Percentiles rank a stretch among this genome's conserved stretches.
Evolutionary conservation across 35 echinoderm and acorn worm genomes (phyloP).

Genomic region (Chiridota heheva): DNA sequence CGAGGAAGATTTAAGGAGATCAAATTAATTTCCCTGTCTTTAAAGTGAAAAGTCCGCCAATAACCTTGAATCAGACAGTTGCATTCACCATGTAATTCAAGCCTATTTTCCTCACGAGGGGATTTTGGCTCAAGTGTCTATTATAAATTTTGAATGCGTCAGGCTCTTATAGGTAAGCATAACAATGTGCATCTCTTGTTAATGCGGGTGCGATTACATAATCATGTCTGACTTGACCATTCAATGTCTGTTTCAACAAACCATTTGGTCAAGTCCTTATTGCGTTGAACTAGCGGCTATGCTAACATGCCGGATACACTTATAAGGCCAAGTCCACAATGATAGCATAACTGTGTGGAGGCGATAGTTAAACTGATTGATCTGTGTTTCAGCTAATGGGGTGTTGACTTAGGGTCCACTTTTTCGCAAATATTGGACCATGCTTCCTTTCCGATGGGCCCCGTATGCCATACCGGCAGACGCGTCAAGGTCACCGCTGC

Average conservation of each 20-base stretch:
- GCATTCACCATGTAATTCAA: constrained; percentile 36
- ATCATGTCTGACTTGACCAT: constrained; percentile 5
- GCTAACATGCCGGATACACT: constrained; percentile 32
- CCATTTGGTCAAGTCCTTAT: not conserved
- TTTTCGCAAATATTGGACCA: not conserved
- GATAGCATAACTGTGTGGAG: constrained; percentile 11
- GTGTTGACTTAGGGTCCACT: not conserved
- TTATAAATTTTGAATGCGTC: constrained; percentile 2
- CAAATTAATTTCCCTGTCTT: not conserved
- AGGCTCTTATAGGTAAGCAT: not conserved
- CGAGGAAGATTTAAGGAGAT: constrained; percentile 22
- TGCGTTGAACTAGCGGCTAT: constrained; percentile 37
- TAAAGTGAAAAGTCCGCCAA: constrained; percentile 26
- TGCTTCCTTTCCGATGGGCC: constrained; percentile 42
- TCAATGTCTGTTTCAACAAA: not conserved
- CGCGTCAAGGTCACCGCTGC: not conserved
- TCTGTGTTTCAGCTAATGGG: not conserved
- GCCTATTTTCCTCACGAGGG: constrained; percentile 33
- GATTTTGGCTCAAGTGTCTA: constrained; percentile 34
- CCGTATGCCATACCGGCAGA: constrained; percentile 40
- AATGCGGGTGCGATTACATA: constrained; percentile 26
- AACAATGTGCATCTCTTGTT: not conserved
- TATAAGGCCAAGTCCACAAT: constrained; percentile 27
- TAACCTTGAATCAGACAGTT: constrained; percentile 58
- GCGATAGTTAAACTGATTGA: not conserved